Base-by-base conservation (phyloP, 1,140 invertebrate species). In the Temnothorax nylanderi region DNA sequence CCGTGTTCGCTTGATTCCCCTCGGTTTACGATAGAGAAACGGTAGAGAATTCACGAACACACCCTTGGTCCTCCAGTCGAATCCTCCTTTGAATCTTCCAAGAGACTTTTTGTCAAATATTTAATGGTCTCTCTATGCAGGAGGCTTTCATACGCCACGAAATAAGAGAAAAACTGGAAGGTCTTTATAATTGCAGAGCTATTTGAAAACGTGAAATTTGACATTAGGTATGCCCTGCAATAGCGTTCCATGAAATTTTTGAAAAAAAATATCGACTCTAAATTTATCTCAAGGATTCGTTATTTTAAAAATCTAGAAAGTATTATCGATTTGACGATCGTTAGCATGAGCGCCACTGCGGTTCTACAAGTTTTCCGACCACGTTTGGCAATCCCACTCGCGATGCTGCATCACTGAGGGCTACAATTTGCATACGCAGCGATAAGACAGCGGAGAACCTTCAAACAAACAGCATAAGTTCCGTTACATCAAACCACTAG, bases 381-480 rank as follows among this genome's bases (percentile, higher is more conserved):
- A 49, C 41, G 13, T 76, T 3, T 64, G 21, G 51, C 34, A 75
- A 64, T 77, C 44, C 18, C 16, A 18, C 16, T 7, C 41, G 75
- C 41, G 47, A 60, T 47, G 21, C 41, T 34, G 56, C 74, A 77
- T 60, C 41, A 32, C 58, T 62, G 75, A 62, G 37, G 13, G 34
- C 10, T 34, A 58, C n/a, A 77, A 77, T 62, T 77, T 77, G 41
- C 26, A 77, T 62, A 44, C 7, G 58, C 18, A 62, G 32, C 13
- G 21, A 62, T 62, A 47, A 77, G 56, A 34, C 2, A 26, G n/a
- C 3, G 47, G 10, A 13, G 11, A 77, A 37, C 47, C 21, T 44
- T 34, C 41, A 62, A 77, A 77, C 41, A 54, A 26, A 34, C 16
- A 62, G 21, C 21, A 32, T 34, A 60, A 56, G 21, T 37, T 32